These are phyloP conservation scores for Scaptodrosophila lebanonensis DNA, from an alignment of 1,140 invertebrate species.

Conservation along the genomic window DNA sequence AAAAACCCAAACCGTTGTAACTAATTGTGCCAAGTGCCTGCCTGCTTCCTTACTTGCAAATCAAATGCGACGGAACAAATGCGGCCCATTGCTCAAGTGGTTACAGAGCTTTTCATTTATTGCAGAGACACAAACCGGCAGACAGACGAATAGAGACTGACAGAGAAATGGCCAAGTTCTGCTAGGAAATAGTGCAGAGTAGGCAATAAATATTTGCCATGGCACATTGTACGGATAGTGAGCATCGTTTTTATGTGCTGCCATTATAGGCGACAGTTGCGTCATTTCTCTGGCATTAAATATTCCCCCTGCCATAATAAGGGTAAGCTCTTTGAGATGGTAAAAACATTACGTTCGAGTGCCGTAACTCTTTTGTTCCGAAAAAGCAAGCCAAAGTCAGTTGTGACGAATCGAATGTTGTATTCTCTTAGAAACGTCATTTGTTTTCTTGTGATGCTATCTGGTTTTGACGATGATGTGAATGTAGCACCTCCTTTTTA, in stretches of 20 bases:
- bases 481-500: too few species aligned
- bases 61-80: conserved; percentile 25
- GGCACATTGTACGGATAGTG: conserved; percentile 12
- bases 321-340: too few species aligned
- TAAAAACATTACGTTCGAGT: too few species aligned
- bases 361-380: too few species aligned
- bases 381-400: too few species aligned
- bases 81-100: conserved; percentile 24
- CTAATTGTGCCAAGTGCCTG: background rate
- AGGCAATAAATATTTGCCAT: conserved; percentile 46
- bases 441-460: too few species aligned
- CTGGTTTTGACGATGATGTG: too few species aligned
- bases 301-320: too few species aligned
- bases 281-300: too few species aligned
- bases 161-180: conserved; percentile 37
- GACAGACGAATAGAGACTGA: conserved; percentile 9
- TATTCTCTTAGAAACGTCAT: too few species aligned
- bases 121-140: conserved; percentile 20
- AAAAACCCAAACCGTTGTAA: conserved; percentile 14
- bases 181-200: conserved; percentile 43
- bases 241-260: background rate
- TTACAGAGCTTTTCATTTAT: too few species aligned
- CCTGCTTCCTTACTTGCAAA: background rate
- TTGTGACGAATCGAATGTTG: too few species aligned
- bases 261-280: background rate